phyloP scores from a whole-genome alignment of 2,113 vertebrate genomes.

The Delphinus delphis region DNA sequence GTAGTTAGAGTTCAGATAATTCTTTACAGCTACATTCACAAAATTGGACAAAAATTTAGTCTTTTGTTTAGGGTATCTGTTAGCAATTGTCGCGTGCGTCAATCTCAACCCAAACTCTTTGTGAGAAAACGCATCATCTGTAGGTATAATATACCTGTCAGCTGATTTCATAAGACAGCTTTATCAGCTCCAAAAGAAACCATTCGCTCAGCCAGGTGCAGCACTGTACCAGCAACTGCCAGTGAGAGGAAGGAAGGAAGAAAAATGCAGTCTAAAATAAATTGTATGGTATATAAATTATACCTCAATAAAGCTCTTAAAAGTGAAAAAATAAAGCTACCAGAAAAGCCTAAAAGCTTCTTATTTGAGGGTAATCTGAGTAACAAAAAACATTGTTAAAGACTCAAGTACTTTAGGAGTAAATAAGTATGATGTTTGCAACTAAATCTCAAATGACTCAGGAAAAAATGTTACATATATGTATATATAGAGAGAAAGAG shows the following conservation, averaged over 20 bases:
- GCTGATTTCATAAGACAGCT: constrained; percentile 59
- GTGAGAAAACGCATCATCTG: background rate
- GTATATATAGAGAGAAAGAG: background rate
- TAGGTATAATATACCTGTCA: constrained; percentile 42
- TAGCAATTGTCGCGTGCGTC: background rate
- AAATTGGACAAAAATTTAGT: constrained; percentile 25
- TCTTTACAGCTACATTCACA: constrained; percentile 11
- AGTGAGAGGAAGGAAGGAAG: constrained; percentile 20
- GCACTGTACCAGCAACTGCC: constrained; percentile 46
- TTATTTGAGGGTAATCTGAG: background rate
- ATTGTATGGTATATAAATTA: background rate
- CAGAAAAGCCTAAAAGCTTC: background rate
- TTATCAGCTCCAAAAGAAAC: constrained; percentile 47
- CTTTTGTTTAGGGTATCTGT: constrained; percentile 17
- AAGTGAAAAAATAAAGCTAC: background rate
- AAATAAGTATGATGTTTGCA: background rate
- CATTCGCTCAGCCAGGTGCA: background rate
- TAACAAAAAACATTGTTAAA: constrained; percentile 21
- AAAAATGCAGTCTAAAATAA: constrained; percentile 27
- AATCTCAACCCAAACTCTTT: background rate
- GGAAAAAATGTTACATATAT: background rate
- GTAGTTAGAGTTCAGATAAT: constrained; percentile 21
- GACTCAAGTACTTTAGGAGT: background rate
- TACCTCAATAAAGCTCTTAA: background rate
- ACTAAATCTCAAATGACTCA: constrained; percentile 6